phyloP scores from a whole-genome alignment of 2,113 vertebrate genomes.

The Sylvilagus bachmani region DNA sequence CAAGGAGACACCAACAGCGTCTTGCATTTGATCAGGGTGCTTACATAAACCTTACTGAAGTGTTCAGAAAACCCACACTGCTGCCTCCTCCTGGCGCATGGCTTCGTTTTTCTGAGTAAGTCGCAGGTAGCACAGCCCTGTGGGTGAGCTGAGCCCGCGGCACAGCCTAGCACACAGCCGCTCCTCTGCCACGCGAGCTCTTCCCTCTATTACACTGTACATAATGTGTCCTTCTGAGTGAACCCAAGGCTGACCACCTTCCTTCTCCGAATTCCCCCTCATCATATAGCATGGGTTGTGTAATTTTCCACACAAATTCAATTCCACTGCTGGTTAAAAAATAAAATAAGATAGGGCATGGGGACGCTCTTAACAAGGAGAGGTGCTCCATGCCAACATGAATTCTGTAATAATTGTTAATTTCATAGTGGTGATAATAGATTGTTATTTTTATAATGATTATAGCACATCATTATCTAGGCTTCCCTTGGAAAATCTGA shows the following conservation, averaged over 20 bases:
- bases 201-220: neutral
- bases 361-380: neutral
- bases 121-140: neutral
- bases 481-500: slow-evolving; percentile 59
- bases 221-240: neutral
- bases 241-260: neutral
- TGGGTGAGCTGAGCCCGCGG: accelerated
- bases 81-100: neutral
- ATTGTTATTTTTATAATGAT: slow-evolving; percentile 78
- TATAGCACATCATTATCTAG: slow-evolving; percentile 61
- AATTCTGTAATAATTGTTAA: slow-evolving; percentile 74
- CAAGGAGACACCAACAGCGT: neutral
- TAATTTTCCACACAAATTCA: slow-evolving; percentile 12
- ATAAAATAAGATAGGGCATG: accelerated
- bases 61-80: neutral
- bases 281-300: neutral
- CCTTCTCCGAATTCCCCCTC: neutral
- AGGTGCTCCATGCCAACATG: slow-evolving; percentile 46
- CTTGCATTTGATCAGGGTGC: neutral
- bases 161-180: accelerated
- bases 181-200: too few species aligned
- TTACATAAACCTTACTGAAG: neutral
- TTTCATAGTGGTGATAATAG: slow-evolving; percentile 69
- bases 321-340: slow-evolving; percentile 35
- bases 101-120: neutral